A percentile compares a stretch with the other conserved stretches of the same genome.
Evolutionary conservation across 2,888 invertebrate genomes (phyloP).

Genomic region (Ceratothoa steindachneri): DNA sequence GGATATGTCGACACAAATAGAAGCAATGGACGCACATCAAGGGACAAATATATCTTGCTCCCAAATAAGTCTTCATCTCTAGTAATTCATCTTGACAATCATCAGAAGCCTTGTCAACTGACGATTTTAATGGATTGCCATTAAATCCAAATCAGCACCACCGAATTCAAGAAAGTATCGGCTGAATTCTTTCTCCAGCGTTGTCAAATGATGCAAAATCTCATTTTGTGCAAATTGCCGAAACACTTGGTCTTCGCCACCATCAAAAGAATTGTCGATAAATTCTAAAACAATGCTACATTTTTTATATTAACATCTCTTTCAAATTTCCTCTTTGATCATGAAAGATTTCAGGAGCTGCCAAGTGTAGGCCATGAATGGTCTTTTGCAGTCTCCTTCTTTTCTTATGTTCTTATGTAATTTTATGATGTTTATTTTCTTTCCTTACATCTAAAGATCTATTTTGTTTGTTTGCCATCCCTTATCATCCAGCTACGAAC

Average conservation of each 20-base stretch:
- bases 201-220: neutral
- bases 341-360: neutral
- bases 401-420: too few species aligned
- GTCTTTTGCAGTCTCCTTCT: too few species aligned
- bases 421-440: neutral
- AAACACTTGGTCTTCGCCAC: neutral
- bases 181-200: neutral
- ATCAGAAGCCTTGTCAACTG: neutral
- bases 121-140: neutral
- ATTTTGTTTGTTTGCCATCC: neutral
- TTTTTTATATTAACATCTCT: neutral
- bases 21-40: neutral
- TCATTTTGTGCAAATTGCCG: neutral
- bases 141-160: neutral
- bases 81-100: neutral
- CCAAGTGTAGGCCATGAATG: too few species aligned
- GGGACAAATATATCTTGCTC: neutral
- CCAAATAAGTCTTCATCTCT: neutral
- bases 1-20: neutral
- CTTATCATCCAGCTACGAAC: too few species aligned
- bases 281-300: neutral
- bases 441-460: neutral
- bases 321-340: neutral
- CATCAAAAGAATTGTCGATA: neutral
- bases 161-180: neutral